Evolutionary conservation across 2,113 vertebrate species (phyloP), one percentile per base, ranked within the genome.

Genomic region (Dasyprocta punctata): DNA sequence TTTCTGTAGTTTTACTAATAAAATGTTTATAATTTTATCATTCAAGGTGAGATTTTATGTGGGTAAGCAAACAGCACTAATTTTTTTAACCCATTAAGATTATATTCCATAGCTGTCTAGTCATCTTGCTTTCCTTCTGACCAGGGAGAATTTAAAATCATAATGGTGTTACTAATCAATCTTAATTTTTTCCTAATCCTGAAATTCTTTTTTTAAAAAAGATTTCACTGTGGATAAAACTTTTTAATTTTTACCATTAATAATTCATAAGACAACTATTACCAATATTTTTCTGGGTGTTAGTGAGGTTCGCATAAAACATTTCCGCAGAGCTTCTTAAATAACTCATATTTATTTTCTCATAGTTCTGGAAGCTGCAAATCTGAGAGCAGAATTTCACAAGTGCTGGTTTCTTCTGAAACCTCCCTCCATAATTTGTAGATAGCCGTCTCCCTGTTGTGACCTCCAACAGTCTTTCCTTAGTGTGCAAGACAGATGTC

Each of bases 81-180:
- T 7, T 86, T 86, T 97, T 97, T 47, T 81, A 71, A 95, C 47
- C 10, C 69, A 49, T 95, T 92, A 82, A 9, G 77, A 90, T 86
- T 90, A 95, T 8, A 94, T 97, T 95, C 94, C 8, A 94, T 94
- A 96, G 56, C 12, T 84, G 8, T 89, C 22, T 88, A 97, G 94
- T 91, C 41, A 94, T 85, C 16, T n/a, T 88, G 7, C 1, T 61
- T 94, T 92, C 44, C 16, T 86, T 87, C 47, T 95, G 19, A 89
- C 49, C 95, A 91, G 17, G n/a, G 24, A 77, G 78, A 97, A 49
- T 89, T 96, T 89, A 81, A 97, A 97, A 96, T 95, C 92, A 94
- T 90, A 65, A 30, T 14, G 41, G 78, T 81, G 61, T 96, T 71
- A 80, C 17, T 84, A 92, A 97, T 69, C 38, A 95, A 97, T 96